These are phyloP conservation scores for Polypedilum vanderplanki DNA, from an alignment of 1,140 invertebrate species.

Conservation along the genomic window DNA sequence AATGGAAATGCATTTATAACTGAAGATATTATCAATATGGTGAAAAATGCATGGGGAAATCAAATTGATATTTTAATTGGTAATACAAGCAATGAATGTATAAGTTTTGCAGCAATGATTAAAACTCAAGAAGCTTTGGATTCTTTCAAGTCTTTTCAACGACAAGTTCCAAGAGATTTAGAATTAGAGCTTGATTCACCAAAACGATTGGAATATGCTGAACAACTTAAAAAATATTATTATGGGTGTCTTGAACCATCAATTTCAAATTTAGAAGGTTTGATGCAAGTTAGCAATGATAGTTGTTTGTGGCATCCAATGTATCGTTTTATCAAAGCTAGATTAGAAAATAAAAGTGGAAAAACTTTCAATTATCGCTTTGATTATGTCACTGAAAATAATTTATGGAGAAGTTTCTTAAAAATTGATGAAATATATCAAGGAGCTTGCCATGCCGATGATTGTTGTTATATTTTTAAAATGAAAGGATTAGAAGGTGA, in stretches of 20 bases:
- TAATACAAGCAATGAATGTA: conserved; percentile 41
- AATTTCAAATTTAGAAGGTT: conserved; percentile 32
- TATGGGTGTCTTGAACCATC: conserved; percentile 38
- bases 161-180: conserved; percentile 30
- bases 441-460: conserved; percentile 55
- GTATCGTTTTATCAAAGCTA: conserved; percentile 38
- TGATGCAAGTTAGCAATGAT: conserved; percentile 39
- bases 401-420: conserved; percentile 41
- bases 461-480: conserved; percentile 56
- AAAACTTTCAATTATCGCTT: conserved; percentile 47
- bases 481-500: conserved; percentile 39
- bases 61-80: conserved; percentile 46
- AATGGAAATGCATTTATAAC: background rate
- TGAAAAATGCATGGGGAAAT: conserved; percentile 38
- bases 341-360: conserved; percentile 36
- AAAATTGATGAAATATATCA: conserved; percentile 33
- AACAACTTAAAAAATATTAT: conserved; percentile 36
- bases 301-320: conserved; percentile 45
- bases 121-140: conserved; percentile 36
- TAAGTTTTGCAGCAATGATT: conserved; percentile 33
- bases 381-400: conserved; percentile 39
- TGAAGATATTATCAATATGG: conserved; percentile 31
- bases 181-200: background rate
- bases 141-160: conserved; percentile 32
- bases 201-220: conserved; percentile 29